These are phyloP conservation scores for Ochropleura plecta DNA, from an alignment of 2,888 invertebrate genomes.

Conservation along the genomic window DNA sequence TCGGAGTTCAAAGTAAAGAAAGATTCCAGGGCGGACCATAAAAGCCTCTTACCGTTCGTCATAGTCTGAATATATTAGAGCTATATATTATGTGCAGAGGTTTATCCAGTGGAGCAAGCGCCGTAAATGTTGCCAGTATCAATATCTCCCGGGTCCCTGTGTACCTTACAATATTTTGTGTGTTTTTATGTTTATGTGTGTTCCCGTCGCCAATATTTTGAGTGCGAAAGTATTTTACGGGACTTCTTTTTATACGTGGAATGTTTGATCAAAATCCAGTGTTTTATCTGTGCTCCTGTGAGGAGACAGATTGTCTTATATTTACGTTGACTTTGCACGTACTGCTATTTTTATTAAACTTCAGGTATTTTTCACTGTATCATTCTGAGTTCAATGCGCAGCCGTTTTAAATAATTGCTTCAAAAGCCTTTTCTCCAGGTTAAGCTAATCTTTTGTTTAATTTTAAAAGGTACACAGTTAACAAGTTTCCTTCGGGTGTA, in stretches of 20 bases:
- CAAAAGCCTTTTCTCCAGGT: conserved; percentile 14
- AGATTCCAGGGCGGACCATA: conserved; percentile 66
- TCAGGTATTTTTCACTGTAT: background rate
- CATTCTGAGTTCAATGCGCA: background rate
- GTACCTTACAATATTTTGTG: conserved; percentile 65
- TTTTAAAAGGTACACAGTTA: conserved; percentile 42
- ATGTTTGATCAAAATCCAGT: conserved; percentile 55
- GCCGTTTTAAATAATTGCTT: conserved; percentile 3
- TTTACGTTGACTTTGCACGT: conserved; percentile 14
- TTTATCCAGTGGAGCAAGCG: conserved; percentile 65
- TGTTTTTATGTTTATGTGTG: conserved; percentile 63
- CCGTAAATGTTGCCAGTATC: conserved; percentile 65
- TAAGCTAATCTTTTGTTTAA: conserved; percentile 35
- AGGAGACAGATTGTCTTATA: conserved; percentile 36
- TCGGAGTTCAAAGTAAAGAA: conserved; percentile 62
- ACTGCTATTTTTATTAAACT: conserved; percentile 8
- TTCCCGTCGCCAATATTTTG: conserved; percentile 56
- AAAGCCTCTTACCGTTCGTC: conserved; percentile 74
- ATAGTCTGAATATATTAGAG: conserved; percentile 77
- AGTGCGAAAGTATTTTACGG: conserved; percentile 54
- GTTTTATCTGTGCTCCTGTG: conserved; percentile 15
- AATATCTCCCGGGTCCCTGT: conserved; percentile 61
- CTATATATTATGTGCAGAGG: conserved; percentile 60
- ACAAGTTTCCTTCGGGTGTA: conserved; percentile 45
- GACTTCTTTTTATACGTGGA: conserved; percentile 48